Base-by-base conservation (phyloP, 2,888 invertebrate genomes). In the Drosophila limbata region DNA sequence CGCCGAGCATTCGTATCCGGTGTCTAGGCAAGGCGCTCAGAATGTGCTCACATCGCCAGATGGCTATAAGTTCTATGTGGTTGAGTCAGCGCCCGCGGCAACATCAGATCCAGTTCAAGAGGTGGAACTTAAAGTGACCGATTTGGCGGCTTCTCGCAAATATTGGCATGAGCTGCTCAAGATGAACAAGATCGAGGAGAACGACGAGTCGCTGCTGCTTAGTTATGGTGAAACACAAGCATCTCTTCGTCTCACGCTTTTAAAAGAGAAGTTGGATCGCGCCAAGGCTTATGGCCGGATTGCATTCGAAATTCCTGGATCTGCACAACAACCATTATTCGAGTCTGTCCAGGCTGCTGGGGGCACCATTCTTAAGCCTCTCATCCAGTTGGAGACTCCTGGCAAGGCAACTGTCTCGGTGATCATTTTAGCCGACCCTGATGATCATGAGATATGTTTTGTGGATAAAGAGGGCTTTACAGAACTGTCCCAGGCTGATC, bases 381-480 rank as follows among this genome's bases (percentile, higher is more conserved):
- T 98, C 19, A 95, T 98, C 60, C 96, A 96, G n/a, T 93, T 99
- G 74, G 98, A 98, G 89, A 99, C 99, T 0, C 99, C 99, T 0
- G 99, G 98, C 48, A 99, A 99, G 92, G 98, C 98, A 0, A 97
- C 97, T 0, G 99, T 99, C 0, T 94, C 97, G 74, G 99, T 99
- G 35, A 97, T 99, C 64, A 99, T 99, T 88, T 93, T 99, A 3
- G 98, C 97, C 1, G 99, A 99, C 94, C 99, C 99, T 0, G 98
- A 99, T 93, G 97, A 95, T 0, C 99, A 99, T 92, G 99, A 99
- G 94, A 99, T 99, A 76, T 99, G 99, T 93, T 99, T 99, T 93
- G 99, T 99, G 5, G 99, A 98, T 73, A 98, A 98, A 86, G 98
- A 98, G 93, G 98, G 96, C 39, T 99, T 98, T 93, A 93, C 96